Conservation (phyloP, 2,888 invertebrate genomes). For the Leptinotarsa juncta region DNA sequence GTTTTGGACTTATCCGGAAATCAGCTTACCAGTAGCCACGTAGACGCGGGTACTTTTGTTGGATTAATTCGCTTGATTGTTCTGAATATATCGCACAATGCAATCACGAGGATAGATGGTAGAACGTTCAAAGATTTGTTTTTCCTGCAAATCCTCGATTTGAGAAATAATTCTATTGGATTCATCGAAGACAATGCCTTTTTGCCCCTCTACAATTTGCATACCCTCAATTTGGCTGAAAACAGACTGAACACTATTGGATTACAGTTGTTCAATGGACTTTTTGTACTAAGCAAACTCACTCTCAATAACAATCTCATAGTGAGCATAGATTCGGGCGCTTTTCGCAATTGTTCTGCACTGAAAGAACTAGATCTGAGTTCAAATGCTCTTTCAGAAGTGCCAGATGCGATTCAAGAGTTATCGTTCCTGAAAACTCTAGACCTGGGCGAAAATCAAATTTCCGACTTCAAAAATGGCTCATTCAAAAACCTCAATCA, state of each 20-base stretch:
- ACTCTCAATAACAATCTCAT: constrained; percentile 89
- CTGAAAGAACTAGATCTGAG: constrained; percentile 90
- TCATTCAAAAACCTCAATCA: constrained; percentile 88
- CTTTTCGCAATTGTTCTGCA: constrained; percentile 89
- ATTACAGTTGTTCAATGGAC: constrained; percentile 83
- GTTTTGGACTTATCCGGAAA: constrained; percentile 88
- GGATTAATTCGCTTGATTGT: constrained; percentile 87
- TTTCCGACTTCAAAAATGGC: constrained; percentile 84
- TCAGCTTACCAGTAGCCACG: constrained; percentile 84
- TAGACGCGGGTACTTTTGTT: constrained; percentile 86
- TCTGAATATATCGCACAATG: constrained; percentile 86
- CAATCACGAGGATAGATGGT: constrained; percentile 84
- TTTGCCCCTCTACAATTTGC: constrained; percentile 86
- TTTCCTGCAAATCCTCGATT: constrained; percentile 85
- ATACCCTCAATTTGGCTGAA: constrained; percentile 89
- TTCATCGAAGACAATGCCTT: constrained; percentile 91
- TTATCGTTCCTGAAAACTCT: constrained; percentile 86
- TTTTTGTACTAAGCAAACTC: constrained; percentile 85
- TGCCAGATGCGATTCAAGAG: constrained; percentile 86
- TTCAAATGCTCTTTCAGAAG: constrained; percentile 83
- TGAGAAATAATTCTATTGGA: constrained; percentile 89
- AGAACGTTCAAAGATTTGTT: constrained; percentile 88
- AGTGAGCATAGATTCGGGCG: constrained; percentile 80
- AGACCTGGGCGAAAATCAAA: constrained; percentile 92
- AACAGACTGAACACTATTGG: constrained; percentile 86